These are phyloP conservation scores for Micrastur ruficollis DNA, from an alignment of 2,797 vertebrate species.

Conservation along the genomic window DNA sequence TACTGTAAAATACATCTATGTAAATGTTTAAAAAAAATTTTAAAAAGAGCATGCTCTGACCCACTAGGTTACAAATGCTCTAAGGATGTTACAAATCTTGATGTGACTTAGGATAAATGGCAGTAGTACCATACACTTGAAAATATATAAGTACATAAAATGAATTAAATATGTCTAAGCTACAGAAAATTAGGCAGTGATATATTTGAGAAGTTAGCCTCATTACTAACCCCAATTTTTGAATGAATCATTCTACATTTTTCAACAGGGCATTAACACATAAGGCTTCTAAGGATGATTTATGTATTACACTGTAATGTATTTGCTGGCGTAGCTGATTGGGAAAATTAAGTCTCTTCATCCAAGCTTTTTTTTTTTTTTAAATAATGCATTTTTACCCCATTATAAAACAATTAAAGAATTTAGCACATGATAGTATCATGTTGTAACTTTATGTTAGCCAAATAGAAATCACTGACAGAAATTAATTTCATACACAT, in stretches of 20 bases:
- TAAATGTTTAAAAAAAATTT: background rate
- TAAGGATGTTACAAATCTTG: background rate
- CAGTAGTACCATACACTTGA: background rate
- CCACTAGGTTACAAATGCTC: background rate
- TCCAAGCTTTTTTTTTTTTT: background rate
- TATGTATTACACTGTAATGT: background rate
- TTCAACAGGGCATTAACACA: background rate
- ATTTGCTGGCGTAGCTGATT: background rate
- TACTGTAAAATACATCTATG: background rate
- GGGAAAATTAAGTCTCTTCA: background rate
- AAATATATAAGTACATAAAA: background rate
- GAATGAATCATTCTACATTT: background rate
- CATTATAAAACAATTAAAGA: background rate
- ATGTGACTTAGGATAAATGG: background rate
- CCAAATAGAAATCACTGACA: background rate
- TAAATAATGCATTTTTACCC: background rate
- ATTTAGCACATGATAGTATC: background rate
- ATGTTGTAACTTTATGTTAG: background rate
- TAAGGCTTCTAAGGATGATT: background rate
- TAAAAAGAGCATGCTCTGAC: too few relatives aligned
- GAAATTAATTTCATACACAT: background rate
- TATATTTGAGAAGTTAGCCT: background rate
- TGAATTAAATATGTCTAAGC: background rate
- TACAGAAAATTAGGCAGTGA: background rate
- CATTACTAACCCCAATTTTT: background rate